Percentiles rank a stretch among this genome's conserved stretches.
These are phyloP conservation scores for Poeciliopsis turrubarensis DNA, from an alignment of 2,113 vertebrate genomes.

Conservation along the genomic window DNA sequence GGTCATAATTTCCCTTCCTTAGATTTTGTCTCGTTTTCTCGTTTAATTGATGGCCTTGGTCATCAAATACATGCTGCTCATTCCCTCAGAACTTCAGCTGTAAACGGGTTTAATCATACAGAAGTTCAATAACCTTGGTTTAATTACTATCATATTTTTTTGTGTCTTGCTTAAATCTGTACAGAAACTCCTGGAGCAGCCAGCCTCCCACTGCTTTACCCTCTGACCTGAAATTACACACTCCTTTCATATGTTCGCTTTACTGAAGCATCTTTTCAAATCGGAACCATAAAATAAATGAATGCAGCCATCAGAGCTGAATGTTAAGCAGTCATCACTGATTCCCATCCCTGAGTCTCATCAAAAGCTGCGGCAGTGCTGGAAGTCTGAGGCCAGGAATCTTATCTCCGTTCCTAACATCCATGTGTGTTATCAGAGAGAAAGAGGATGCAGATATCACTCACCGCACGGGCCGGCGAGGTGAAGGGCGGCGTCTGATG, in stretches of 20 bases:
- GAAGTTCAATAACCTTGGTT: neutral
- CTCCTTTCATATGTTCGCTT: neutral
- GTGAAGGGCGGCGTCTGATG: conserved; percentile 54
- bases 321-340: neutral
- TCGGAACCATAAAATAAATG: neutral
- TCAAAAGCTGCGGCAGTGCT: conserved; percentile 12
- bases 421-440: conserved; percentile 31
- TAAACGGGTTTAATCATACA: neutral
- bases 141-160: neutral
- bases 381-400: conserved; percentile 11
- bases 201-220: neutral
- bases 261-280: neutral
- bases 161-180: neutral
- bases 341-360: neutral
- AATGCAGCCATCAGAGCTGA: neutral
- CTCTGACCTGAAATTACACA: neutral
- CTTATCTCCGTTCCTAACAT: conserved; percentile 23
- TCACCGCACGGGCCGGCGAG: conserved; percentile 22
- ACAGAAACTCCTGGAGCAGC: neutral
- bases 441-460: conserved; percentile 65
- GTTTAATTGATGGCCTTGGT: neutral
- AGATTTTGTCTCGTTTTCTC: neutral
- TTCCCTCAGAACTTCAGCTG: neutral
- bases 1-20: neutral
- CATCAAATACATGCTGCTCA: neutral